Conservation (phyloP, 2,113 vertebrate species). For the Cryptotis parvus region DNA sequence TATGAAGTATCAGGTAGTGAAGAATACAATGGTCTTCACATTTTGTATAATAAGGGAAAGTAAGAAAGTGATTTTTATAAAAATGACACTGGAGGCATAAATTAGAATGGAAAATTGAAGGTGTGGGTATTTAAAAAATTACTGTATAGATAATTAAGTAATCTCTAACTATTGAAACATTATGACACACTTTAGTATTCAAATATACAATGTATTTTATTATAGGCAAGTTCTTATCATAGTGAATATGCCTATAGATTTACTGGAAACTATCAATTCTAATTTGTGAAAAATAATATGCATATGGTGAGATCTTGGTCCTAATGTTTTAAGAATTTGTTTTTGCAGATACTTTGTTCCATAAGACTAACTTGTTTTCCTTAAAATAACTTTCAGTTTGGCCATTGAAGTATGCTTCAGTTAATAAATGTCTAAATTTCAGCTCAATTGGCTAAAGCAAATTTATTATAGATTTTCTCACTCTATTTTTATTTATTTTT, state of each 20-base stretch:
- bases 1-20: not conserved
- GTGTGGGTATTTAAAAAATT: constrained; percentile 42
- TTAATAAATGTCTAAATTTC: constrained; percentile 53
- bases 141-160: not conserved
- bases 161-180: not conserved
- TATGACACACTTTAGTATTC: not conserved
- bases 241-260: not conserved
- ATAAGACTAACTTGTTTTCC: constrained; percentile 30
- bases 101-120: not conserved
- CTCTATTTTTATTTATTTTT: too few species aligned
- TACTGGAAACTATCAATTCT: constrained; percentile 39
- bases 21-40: not conserved
- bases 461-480: not conserved
- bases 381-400: constrained; percentile 15
- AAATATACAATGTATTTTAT: not conserved
- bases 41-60: constrained; percentile 18
- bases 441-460: constrained; percentile 43
- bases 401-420: constrained; percentile 45
- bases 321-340: constrained; percentile 15
- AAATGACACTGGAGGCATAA: not conserved
- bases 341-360: not conserved
- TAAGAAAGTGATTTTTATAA: constrained; percentile 35
- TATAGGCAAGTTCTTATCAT: not conserved
- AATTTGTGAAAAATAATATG: constrained; percentile 29
- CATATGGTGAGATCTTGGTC: not conserved